Evolutionary conservation across 2,888 invertebrate species (phyloP).

Genomic region (Spodoptera picta): DNA sequence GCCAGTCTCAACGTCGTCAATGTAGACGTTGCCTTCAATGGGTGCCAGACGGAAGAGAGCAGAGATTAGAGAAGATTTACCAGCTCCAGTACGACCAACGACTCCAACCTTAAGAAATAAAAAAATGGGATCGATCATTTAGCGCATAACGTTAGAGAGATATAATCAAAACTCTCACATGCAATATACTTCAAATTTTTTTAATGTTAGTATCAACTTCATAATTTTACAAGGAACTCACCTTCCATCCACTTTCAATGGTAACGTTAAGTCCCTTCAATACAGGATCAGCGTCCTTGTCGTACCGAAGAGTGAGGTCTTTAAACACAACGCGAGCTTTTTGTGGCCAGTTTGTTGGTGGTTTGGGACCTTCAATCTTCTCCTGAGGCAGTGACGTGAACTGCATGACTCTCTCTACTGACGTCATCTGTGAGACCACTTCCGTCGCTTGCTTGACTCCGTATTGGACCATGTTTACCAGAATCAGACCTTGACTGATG

Average conservation of each 20-base stretch:
- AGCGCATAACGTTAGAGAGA: too few relatives aligned
- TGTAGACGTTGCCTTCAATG: conserved; percentile 92
- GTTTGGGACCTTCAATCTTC: conserved; percentile 89
- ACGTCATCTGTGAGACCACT: conserved; percentile 92
- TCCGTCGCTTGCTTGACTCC: conserved; percentile 95
- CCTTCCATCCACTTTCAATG: conserved; percentile 66
- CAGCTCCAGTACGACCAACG: conserved; percentile 96
- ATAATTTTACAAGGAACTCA: conserved; percentile 27
- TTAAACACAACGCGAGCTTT: conserved; percentile 89
- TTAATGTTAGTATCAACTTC: too few relatives aligned
- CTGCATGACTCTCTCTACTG: conserved; percentile 94
- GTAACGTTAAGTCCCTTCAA: conserved; percentile 71
- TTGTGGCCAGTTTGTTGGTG: conserved; percentile 90
- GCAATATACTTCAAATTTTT: too few relatives aligned
- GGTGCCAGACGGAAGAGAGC: conserved; percentile 95
- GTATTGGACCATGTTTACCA: conserved; percentile 94
- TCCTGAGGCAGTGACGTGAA: conserved; percentile 93
- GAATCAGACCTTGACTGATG: conserved; percentile 91
- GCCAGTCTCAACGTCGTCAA: conserved; percentile 92
- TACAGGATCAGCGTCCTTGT: conserved; percentile 88
- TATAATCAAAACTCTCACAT: too few relatives aligned
- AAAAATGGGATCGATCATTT: too few relatives aligned
- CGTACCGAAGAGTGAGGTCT: conserved; percentile 90
- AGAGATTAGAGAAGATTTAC: conserved; percentile 94
- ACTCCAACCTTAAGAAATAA: conserved; percentile 91